A percentile compares a stretch with the other conserved stretches of the same genome.
Conservation (phyloP, 2,888 invertebrate genomes). For the Limnephilus lunatus region DNA sequence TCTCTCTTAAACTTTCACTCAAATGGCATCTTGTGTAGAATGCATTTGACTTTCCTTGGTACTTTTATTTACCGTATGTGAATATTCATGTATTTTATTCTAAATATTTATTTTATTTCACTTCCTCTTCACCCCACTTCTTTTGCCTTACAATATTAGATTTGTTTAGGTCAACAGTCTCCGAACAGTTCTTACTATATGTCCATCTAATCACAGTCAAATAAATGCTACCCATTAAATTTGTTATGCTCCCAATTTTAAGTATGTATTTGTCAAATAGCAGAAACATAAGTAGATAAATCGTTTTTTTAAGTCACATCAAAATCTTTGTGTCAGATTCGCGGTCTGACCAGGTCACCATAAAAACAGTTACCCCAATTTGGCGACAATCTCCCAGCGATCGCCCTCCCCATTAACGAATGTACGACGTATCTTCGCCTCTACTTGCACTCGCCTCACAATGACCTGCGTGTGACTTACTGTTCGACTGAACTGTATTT, state of each 20-base stretch:
- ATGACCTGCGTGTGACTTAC: conserved; percentile 2
- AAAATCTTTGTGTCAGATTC: neutral
- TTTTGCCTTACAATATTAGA: neutral
- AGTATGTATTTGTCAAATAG: no score
- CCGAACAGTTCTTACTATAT: neutral
- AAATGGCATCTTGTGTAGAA: no score
- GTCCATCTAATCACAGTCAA: no score
- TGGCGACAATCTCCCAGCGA: neutral
- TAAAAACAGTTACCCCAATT: neutral
- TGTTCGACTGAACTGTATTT: neutral
- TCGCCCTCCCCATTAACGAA: neutral
- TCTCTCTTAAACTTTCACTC: no score
- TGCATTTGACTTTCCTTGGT: no score
- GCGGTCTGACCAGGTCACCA: neutral
- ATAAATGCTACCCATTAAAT: no score
- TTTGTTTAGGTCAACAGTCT: neutral
- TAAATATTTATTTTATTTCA: neutral
- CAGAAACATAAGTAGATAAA: no score
- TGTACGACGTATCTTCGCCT: neutral
- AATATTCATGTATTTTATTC: no score
- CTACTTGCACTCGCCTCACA: neutral
- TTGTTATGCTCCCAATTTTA: no score
- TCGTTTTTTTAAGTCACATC: no score
- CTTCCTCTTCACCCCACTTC: neutral
- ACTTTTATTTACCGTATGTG: no score